Evolutionary conservation across 1,140 invertebrate genomes (phyloP).

Genomic region (Psix sp.): DNA sequence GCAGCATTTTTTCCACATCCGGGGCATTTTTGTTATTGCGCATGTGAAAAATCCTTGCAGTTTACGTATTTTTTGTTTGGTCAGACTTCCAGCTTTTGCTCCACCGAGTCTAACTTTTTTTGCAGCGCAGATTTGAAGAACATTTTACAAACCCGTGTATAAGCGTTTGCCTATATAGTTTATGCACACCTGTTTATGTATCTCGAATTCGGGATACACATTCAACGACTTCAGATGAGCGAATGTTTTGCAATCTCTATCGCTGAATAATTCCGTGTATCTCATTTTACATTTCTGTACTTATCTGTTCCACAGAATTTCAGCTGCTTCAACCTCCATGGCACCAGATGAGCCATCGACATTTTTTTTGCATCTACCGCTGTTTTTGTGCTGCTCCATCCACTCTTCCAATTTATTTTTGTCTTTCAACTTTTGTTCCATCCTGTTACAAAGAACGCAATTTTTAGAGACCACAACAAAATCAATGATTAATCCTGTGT

Average conservation of each 20-base stretch:
- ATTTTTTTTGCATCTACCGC: slow-evolving; percentile 25
- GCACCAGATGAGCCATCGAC: slow-evolving; percentile 21
- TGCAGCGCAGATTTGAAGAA: slow-evolving; percentile 6
- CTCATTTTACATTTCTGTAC: slow-evolving; percentile 28
- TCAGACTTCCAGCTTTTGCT: slow-evolving; percentile 18
- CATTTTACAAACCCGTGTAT: slow-evolving; percentile 20
- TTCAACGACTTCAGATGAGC: slow-evolving; percentile 15
- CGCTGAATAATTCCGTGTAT: slow-evolving; percentile 22
- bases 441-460: background rate
- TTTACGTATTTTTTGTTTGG: slow-evolving; percentile 20
- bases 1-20: no score
- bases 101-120: slow-evolving; percentile 12
- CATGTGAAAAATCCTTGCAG: no score
- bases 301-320: slow-evolving; percentile 28
- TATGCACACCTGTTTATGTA: slow-evolving; percentile 31
- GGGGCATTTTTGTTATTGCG: no score
- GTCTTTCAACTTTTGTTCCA: slow-evolving; percentile 6
- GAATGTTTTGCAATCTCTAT: slow-evolving; percentile 31
- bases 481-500: slow-evolving; percentile 4
- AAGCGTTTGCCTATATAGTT: slow-evolving; percentile 30
- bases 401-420: slow-evolving; percentile 5
- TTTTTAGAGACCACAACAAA: slow-evolving; percentile 10
- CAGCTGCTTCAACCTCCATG: slow-evolving; percentile 21
- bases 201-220: slow-evolving; percentile 21
- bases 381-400: slow-evolving; percentile 10